These are phyloP conservation scores for Lamellibrachia columna DNA, from an alignment of 2,888 invertebrate species.

Conservation along the genomic window DNA sequence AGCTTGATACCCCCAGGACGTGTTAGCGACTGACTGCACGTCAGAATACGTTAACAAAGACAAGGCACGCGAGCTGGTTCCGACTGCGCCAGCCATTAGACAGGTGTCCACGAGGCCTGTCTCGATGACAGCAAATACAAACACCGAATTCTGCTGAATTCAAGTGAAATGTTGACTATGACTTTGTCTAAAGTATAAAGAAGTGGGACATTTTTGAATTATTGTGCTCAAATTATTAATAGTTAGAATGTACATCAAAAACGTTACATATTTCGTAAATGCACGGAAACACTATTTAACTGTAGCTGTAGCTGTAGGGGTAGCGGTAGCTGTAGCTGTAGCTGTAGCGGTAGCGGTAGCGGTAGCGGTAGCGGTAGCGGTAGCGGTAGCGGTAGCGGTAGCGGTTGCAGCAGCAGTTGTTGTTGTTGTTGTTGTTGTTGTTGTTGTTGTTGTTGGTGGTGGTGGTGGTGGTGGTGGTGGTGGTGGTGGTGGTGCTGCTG, in stretches of 20 bases:
- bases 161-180: background rate
- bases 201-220: background rate
- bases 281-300: background rate
- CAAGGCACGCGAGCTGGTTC: background rate
- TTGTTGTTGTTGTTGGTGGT: background rate
- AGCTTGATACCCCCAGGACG: background rate
- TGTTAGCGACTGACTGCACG: background rate
- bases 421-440: background rate
- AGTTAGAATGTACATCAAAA: too few species aligned
- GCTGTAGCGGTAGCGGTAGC: background rate
- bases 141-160: background rate
- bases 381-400: background rate
- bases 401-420: background rate
- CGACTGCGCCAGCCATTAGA: background rate
- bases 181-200: background rate
- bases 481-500: background rate
- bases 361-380: background rate
- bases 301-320: background rate
- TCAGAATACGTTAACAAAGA: constrained; percentile 2
- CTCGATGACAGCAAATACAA: background rate
- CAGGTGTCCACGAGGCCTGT: background rate
- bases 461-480: background rate
- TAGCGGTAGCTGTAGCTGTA: background rate
- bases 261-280: too few species aligned
- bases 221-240: too few species aligned